These are phyloP conservation scores for Galeopterus variegatus DNA, from an alignment of 2,113 vertebrate genomes.

Conservation along the genomic window DNA sequence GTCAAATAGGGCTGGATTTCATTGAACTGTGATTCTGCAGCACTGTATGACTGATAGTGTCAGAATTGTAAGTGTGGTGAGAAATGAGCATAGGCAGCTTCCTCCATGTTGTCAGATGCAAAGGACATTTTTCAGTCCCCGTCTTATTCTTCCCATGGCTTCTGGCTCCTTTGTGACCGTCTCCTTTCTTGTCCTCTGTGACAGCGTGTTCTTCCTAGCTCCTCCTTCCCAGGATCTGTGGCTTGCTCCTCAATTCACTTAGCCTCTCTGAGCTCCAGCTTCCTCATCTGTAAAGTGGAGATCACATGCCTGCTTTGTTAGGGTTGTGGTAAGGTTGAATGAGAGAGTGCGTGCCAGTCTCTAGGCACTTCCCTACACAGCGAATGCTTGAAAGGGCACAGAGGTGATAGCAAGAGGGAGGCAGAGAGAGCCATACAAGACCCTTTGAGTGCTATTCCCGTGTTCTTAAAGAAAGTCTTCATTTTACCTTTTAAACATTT, in stretches of 20 bases:
- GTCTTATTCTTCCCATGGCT: neutral
- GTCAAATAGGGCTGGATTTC: neutral
- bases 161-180: neutral
- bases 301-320: neutral
- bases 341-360: rapidly evolving
- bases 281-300: neutral
- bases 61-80: neutral
- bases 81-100: neutral
- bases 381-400: neutral
- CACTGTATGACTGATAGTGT: neutral
- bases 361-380: neutral
- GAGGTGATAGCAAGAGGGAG: neutral
- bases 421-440: neutral
- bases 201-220: neutral
- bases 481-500: conserved; percentile 15
- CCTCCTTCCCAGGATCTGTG: neutral
- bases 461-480: neutral
- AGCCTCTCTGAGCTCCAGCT: neutral
- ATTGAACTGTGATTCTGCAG: neutral
- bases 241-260: neutral
- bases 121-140: neutral
- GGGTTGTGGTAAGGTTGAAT: neutral
- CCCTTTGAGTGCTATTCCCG: neutral
- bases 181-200: neutral
- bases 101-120: neutral